Percentiles rank a stretch among this genome's conserved stretches.
Evolutionary conservation across 2,888 invertebrate species (phyloP).

Genomic region (Nemotelus nigrinus): DNA sequence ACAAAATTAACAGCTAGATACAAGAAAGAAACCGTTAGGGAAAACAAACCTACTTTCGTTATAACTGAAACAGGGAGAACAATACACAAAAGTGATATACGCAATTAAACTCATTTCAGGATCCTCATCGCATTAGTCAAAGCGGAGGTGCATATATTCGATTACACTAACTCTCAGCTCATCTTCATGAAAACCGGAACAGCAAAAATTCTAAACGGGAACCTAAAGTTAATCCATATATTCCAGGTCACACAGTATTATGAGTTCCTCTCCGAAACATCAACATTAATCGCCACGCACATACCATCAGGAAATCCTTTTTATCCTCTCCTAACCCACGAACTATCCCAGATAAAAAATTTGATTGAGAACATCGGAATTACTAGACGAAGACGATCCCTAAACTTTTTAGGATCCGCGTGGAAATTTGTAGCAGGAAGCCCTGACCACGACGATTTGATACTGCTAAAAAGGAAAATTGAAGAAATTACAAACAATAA

Average conservation of each 20-base stretch:
- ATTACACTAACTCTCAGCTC: not conserved
- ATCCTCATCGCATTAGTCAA: not conserved
- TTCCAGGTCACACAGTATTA: not conserved
- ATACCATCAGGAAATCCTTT: not conserved
- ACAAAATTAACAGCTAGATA: too few species aligned
- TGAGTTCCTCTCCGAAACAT: not conserved
- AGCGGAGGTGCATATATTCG: not conserved
- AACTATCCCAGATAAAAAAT: not conserved
- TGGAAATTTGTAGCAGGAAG: too few species aligned
- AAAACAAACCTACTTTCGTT: too few species aligned
- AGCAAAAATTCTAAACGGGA: not conserved
- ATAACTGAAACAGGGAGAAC: slow-evolving; percentile 17
- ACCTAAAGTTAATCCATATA: not conserved
- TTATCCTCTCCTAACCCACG: not conserved
- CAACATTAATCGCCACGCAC: not conserved
- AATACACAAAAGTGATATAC: slow-evolving; percentile 36
- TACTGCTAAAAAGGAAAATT: too few species aligned
- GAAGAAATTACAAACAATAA: too few species aligned
- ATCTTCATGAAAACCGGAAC: not conserved
- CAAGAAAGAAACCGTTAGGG: too few species aligned
- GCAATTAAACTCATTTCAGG: slow-evolving; percentile 8
- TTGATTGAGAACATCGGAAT: not conserved
- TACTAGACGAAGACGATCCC: not conserved
- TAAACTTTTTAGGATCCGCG: not conserved
- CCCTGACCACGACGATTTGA: too few species aligned